Conservation (phyloP, 53 echinoderm and acorn worm species). For the Mesocentrotus franciscanus region DNA sequence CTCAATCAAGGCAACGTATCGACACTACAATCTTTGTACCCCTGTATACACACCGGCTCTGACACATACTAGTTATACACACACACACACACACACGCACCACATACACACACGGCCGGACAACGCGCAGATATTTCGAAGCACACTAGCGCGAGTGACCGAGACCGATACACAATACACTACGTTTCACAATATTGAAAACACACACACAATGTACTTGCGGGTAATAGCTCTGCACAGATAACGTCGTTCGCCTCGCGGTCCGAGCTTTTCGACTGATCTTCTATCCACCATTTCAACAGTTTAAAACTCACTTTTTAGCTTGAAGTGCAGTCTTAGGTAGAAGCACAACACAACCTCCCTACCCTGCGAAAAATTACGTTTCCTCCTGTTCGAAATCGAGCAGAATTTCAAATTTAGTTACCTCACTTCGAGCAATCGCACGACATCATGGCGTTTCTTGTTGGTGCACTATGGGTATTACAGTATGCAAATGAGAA, state of each 20-base stretch:
- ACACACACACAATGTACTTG: background rate
- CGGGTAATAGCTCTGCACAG: background rate
- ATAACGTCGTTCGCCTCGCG: background rate
- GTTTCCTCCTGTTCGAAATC: background rate
- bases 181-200: background rate
- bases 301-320: background rate
- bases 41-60: background rate
- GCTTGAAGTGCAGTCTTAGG: background rate
- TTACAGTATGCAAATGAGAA: slow-evolving; percentile 58
- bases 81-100: background rate
- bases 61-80: background rate
- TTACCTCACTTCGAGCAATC: background rate
- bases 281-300: background rate
- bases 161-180: background rate
- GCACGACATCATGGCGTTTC: slow-evolving; percentile 39
- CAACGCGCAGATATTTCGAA: background rate
- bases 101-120: background rate
- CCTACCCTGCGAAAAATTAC: background rate
- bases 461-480: slow-evolving; percentile 67
- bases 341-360: background rate
- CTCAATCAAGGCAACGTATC: no score
- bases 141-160: background rate
- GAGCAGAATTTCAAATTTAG: background rate
- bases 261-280: background rate
- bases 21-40: background rate